Evolutionary conservation across 2,113 vertebrate genomes (phyloP).

Genomic region (Calypte anna): DNA sequence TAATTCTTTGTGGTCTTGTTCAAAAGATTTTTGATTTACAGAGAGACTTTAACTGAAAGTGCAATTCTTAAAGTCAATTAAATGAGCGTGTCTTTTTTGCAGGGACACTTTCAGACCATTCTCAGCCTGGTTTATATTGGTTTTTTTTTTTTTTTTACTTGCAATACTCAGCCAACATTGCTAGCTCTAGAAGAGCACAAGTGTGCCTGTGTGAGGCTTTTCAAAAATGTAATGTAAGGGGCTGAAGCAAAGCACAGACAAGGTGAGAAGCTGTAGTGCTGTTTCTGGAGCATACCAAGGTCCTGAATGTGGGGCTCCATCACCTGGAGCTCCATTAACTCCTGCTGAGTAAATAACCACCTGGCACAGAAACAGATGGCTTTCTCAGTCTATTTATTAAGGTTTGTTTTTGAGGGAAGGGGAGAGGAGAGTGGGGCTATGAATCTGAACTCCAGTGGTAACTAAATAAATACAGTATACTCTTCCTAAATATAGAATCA

Average conservation of each 20-base stretch:
- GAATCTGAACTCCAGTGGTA: not conserved
- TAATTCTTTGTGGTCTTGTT: not conserved
- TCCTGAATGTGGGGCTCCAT: not conserved
- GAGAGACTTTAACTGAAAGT: not conserved
- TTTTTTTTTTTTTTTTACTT: not conserved
- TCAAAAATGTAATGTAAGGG: rapidly evolving
- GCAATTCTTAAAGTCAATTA: not conserved
- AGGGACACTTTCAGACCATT: not conserved
- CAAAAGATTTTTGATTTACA: not conserved
- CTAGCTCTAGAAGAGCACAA: not conserved
- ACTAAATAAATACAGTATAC: slow-evolving; percentile 11
- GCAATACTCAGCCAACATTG: not conserved
- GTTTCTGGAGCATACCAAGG: not conserved
- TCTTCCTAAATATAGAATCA: slow-evolving; percentile 21
- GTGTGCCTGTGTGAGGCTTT: not conserved
- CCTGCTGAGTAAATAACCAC: not conserved
- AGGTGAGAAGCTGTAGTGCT: not conserved
- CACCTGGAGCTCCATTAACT: not conserved
- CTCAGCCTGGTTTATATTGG: not conserved
- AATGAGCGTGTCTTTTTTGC: not conserved
- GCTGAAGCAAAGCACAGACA: not conserved
- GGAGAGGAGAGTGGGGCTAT: not conserved
- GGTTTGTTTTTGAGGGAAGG: not conserved
- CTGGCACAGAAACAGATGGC: not conserved
- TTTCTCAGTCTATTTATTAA: slow-evolving; percentile 31